Percentiles rank a stretch among this genome's conserved stretches.
These are phyloP conservation scores for Phenganax subtilis DNA, from an alignment of 92 coral and sea anemone genomes.

Conservation along the genomic window DNA sequence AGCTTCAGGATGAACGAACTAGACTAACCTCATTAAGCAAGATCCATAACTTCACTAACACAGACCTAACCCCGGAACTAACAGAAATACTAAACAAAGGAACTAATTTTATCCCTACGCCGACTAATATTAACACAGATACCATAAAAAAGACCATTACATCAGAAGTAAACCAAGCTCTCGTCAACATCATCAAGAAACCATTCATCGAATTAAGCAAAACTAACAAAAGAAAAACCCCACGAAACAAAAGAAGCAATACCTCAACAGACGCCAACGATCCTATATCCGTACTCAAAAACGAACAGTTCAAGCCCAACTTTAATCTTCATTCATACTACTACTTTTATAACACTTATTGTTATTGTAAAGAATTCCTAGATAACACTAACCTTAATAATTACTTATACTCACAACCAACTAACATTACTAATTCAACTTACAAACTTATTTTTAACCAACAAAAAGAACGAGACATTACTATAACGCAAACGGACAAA, in stretches of 20 bases:
- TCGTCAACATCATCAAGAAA: background rate
- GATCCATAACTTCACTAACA: conserved; percentile 21
- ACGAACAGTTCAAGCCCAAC: conserved; percentile 2
- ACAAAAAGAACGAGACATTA: background rate
- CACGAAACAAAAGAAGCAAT: background rate
- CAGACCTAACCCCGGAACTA: background rate
- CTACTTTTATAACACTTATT: too few species aligned
- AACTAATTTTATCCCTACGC: background rate
- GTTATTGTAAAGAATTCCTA: background rate
- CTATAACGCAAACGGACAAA: too few species aligned
- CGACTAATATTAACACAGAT: background rate
- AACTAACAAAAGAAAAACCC: background rate
- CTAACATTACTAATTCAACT: background rate
- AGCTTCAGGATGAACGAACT: background rate
- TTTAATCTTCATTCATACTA: conserved; percentile 26
- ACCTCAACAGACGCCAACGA: background rate
- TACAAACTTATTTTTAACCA: background rate
- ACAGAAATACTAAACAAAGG: conserved; percentile 14
- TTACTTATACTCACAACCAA: background rate
- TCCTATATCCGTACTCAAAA: conserved; percentile 1
- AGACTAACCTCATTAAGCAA: background rate
- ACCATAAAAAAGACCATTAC: background rate
- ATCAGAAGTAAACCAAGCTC: conserved; percentile 3
- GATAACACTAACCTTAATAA: background rate
- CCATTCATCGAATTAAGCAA: too few species aligned